phyloP scores from a whole-genome alignment of 2,888 invertebrate genomes.

The Apoda limacodes region DNA sequence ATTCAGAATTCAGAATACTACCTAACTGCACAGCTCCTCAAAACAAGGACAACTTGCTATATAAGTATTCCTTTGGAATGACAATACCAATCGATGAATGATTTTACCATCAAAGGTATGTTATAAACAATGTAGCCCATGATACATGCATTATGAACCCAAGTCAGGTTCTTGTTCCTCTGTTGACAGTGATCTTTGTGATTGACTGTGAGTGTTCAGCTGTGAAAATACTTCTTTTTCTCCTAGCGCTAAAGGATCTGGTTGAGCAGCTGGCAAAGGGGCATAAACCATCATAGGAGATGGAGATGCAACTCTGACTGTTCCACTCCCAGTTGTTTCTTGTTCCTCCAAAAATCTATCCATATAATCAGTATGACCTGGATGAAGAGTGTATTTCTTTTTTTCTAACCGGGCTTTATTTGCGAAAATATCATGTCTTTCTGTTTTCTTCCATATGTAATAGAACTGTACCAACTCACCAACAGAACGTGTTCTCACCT shows the following conservation, averaged over 20 bases:
- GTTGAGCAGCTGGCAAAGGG: conserved; percentile 46
- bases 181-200: conserved; percentile 46
- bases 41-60: too few relatives aligned
- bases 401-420: conserved; percentile 91
- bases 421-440: conserved; percentile 93
- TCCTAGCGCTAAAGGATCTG: conserved; percentile 58
- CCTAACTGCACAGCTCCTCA: too few relatives aligned
- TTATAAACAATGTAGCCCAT: conserved; percentile 43
- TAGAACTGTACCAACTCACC: conserved; percentile 98
- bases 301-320: conserved; percentile 69
- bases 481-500: conserved; percentile 93
- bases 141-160: conserved; percentile 52
- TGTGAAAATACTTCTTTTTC: conserved; percentile 65
- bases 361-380: conserved; percentile 94
- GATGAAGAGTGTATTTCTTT: conserved; percentile 92
- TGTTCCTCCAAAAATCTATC: conserved; percentile 92
- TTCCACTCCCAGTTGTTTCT: conserved; percentile 77
- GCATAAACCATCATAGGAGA: conserved; percentile 70
- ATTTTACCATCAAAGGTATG: too few relatives aligned
- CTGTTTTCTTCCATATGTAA: conserved; percentile 98
- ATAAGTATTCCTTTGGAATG: too few relatives aligned
- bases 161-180: conserved; percentile 56
- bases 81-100: too few relatives aligned
- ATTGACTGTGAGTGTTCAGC: conserved; percentile 45
- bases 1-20: too few relatives aligned